These are phyloP conservation scores for Diarsia rubi DNA, from an alignment of 2,888 invertebrate genomes.

Conservation along the genomic window DNA sequence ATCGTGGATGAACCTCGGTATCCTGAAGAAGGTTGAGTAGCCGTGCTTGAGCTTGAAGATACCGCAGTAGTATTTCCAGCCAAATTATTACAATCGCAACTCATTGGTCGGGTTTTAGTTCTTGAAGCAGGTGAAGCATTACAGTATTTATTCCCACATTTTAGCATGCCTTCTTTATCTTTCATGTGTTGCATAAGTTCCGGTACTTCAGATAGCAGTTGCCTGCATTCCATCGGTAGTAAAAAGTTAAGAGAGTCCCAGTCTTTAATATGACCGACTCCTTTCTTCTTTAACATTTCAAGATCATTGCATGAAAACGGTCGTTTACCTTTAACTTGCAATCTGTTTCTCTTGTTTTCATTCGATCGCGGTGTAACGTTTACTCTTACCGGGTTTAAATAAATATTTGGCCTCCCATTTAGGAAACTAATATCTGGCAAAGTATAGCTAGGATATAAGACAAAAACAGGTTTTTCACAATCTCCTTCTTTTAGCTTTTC, in stretches of 20 bases:
- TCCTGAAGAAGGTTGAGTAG: conserved; percentile 96
- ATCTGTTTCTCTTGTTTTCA: conserved; percentile 83
- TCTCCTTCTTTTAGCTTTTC: conserved; percentile 92
- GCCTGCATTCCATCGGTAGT: conserved; percentile 95
- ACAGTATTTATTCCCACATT: conserved; percentile 86
- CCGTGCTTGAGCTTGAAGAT: conserved; percentile 93
- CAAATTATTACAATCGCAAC: conserved; percentile 91
- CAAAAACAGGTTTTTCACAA: conserved; percentile 95
- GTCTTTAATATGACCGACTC: conserved; percentile 96
- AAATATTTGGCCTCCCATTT: conserved; percentile 92
- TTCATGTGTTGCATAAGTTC: conserved; percentile 93
- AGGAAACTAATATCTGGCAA: conserved; percentile 97
- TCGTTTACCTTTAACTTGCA: conserved; percentile 88
- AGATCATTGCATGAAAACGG: conserved; percentile 96
- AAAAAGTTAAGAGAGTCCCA: conserved; percentile 98
- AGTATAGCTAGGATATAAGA: conserved; percentile 97
- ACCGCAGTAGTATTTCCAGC: conserved; percentile 90
- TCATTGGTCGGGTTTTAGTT: conserved; percentile 91
- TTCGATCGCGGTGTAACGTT: conserved; percentile 83
- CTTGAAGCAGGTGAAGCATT: conserved; percentile 85
- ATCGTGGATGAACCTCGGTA: conserved; percentile 96
- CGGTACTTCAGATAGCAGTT: conserved; percentile 95
- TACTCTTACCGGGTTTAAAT: conserved; percentile 93
- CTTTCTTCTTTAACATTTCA: conserved; percentile 95
- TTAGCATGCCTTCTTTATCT: conserved; percentile 83